Evolutionary conservation across 2,113 vertebrate species (phyloP).

Genomic region (Athene noctua): DNA sequence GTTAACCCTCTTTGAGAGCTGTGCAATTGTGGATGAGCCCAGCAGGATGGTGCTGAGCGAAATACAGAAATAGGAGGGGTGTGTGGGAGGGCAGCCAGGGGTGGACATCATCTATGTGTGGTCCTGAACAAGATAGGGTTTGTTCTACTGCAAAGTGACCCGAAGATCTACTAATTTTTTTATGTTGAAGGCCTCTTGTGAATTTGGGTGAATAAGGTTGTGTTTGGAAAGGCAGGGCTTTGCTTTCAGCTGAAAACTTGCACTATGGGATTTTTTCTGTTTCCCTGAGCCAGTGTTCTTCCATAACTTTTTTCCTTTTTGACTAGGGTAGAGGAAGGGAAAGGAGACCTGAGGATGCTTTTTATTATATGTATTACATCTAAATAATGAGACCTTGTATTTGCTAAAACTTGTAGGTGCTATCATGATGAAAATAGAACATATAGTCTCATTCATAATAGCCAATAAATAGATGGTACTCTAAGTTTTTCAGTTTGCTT

Average conservation of each 20-base stretch:
- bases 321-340: neutral
- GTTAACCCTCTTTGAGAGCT: neutral
- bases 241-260: neutral
- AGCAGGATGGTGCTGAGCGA: neutral
- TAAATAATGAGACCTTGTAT: neutral
- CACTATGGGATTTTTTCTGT: neutral
- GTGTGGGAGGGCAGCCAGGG: no score
- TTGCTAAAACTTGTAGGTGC: neutral
- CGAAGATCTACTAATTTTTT: neutral
- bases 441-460: neutral
- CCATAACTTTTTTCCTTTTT: neutral
- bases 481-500: neutral
- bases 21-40: fast-evolving
- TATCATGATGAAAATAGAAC: neutral
- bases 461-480: neutral
- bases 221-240: neutral
- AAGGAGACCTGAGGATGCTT: neutral
- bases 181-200: neutral
- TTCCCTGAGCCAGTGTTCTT: neutral
- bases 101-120: no score
- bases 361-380: neutral
- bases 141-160: neutral
- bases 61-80: neutral
- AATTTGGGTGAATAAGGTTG: neutral
- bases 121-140: neutral